phyloP scores from a whole-genome alignment of 2,888 invertebrate species.

The Timandra comae region DNA sequence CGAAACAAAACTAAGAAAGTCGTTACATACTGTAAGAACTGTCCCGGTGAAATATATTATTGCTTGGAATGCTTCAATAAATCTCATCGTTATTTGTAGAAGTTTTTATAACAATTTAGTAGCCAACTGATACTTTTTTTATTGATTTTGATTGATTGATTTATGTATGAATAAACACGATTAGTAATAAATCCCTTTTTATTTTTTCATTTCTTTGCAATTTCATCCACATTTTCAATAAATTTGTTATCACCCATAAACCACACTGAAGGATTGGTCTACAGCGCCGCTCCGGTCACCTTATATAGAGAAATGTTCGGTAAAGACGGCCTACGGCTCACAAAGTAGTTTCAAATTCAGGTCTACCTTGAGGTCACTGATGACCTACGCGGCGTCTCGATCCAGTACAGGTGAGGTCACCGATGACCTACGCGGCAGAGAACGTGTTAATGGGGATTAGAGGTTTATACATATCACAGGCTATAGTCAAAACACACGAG shows the following conservation, averaged over 20 bases:
- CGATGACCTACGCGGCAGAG: too few species aligned
- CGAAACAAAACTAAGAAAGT: constrained; percentile 19
- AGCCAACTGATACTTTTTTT: too few species aligned
- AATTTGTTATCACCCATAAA: too few species aligned
- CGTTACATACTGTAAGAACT: constrained; percentile 18
- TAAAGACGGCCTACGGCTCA: constrained; percentile 6
- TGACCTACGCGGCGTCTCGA: not conserved
- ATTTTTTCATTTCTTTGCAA: not conserved
- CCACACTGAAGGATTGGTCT: too few species aligned
- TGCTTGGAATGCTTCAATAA: constrained; percentile 20
- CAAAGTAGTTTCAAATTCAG: constrained; percentile 14
- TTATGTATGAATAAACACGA: too few species aligned
- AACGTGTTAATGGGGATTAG: constrained; percentile 2
- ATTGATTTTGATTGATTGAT: too few species aligned
- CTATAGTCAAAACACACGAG: too few species aligned
- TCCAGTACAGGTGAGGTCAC: too few species aligned
- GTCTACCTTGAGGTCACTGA: constrained; percentile 11
- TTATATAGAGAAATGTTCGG: constrained; percentile 5
- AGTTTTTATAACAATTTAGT: too few species aligned
- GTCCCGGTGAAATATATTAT: constrained; percentile 18
- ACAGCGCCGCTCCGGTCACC: too few species aligned
- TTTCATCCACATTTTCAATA: constrained; percentile 1
- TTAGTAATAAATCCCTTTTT: not conserved
- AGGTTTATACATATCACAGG: too few species aligned
- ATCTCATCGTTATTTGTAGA: not conserved